Conservation (phyloP, 2,113 vertebrate species). For the Hypomesus transpacificus region DNA sequence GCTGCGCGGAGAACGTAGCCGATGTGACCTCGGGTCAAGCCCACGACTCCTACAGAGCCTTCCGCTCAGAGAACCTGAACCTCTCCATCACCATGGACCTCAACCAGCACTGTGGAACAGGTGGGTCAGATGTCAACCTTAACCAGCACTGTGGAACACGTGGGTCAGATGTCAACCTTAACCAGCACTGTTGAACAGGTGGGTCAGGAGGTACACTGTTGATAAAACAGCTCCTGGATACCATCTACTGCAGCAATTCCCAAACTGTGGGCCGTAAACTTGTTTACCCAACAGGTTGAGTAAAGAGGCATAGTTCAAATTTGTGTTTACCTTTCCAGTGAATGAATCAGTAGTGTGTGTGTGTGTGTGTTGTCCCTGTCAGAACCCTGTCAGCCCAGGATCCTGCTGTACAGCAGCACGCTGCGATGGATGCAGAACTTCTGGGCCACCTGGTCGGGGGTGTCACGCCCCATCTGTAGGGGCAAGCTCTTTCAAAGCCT, state of each 20-base stretch:
- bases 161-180: conserved; percentile 59
- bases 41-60: conserved; percentile 94
- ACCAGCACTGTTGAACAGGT: conserved; percentile 72
- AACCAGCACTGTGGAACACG: conserved; percentile 73
- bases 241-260: too few species aligned
- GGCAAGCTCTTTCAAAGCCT: conserved; percentile 94
- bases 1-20: conserved; percentile 82
- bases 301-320: too few species aligned
- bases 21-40: conserved; percentile 86
- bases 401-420: conserved; percentile 96
- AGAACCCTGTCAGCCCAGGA: conserved; percentile 85
- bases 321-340: not conserved
- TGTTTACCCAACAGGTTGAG: too few species aligned
- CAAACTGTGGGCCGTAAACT: too few species aligned
- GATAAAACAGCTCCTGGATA: too few species aligned
- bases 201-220: too few species aligned
- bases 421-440: conserved; percentile 99
- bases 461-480: conserved; percentile 92
- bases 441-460: conserved; percentile 94
- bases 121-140: conserved; percentile 56
- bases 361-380: not conserved
- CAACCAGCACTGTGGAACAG: conserved; percentile 71
- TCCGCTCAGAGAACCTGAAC: conserved; percentile 96
- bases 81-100: conserved; percentile 95
- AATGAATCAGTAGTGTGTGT: not conserved